These are phyloP conservation scores for Glareola pratincola DNA, from an alignment of 2,113 vertebrate genomes.

Conservation along the genomic window DNA sequence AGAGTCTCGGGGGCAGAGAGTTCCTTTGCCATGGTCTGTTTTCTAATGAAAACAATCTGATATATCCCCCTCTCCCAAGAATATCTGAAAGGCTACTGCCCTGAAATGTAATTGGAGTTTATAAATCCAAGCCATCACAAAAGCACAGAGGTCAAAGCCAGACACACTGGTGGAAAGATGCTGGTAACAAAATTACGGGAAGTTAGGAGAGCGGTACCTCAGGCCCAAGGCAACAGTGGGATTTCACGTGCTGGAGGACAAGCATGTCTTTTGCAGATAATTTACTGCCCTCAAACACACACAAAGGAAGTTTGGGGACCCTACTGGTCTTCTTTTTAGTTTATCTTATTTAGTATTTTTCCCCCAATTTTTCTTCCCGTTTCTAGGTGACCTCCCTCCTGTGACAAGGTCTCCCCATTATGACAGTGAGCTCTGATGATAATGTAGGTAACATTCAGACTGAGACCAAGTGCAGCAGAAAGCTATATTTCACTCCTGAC, in stretches of 20 bases:
- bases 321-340: constrained; percentile 1
- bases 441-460: constrained; percentile 72
- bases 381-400: constrained; percentile 65
- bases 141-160: neutral
- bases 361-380: constrained; percentile 51
- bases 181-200: neutral
- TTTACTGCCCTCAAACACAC: constrained; percentile 9
- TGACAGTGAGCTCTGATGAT: constrained; percentile 67
- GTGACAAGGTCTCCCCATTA: constrained; percentile 71
- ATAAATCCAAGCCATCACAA: neutral
- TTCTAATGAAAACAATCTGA: neutral
- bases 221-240: neutral
- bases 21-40: neutral
- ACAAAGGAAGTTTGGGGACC: constrained; percentile 41
- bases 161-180: neutral
- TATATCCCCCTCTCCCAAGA: neutral
- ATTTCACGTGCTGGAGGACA: constrained; percentile 8
- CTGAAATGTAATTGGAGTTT: neutral
- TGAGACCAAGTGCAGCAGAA: constrained; percentile 68
- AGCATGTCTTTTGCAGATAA: neutral
- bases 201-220: neutral
- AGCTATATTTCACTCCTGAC: constrained; percentile 73
- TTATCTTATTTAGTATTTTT: constrained; percentile 36
- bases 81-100: neutral
- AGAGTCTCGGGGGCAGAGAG: neutral